Conservation (phyloP, 2,797 vertebrate genomes). For the Chiroxiphia lanceolata region DNA sequence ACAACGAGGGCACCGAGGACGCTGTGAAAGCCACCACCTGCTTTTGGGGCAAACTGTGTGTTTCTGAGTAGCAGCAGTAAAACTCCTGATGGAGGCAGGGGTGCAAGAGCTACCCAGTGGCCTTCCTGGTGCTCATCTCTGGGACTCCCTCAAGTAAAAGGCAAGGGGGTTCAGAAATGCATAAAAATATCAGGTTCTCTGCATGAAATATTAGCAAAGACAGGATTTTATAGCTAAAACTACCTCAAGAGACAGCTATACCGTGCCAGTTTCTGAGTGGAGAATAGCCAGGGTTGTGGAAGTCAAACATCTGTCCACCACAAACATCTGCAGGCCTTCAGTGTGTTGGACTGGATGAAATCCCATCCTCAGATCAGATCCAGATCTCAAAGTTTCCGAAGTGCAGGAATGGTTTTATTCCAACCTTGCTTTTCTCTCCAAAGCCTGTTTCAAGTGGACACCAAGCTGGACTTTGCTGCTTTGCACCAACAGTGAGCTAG, state of each 20-base stretch:
- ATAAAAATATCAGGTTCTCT: not conserved
- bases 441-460: not conserved
- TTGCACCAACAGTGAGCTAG: fast-evolving
- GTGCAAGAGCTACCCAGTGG: not conserved
- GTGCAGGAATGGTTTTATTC: not conserved
- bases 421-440: not conserved
- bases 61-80: not conserved
- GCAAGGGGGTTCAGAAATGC: not conserved
- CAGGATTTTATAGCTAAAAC: not conserved
- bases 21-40: not conserved
- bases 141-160: not conserved
- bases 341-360: not conserved
- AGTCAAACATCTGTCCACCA: not conserved
- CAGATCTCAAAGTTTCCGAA: not conserved
- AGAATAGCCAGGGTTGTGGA: not conserved
- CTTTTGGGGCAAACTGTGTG: not conserved
- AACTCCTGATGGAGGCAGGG: not conserved
- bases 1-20: not conserved
- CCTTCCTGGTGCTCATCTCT: not conserved
- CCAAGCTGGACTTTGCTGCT: not conserved
- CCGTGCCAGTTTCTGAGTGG: not conserved
- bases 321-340: not conserved
- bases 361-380: not conserved
- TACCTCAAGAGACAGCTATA: not conserved
- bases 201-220: not conserved